Conservation (phyloP, 2,888 invertebrate genomes). For the Eilema sororculum region DNA sequence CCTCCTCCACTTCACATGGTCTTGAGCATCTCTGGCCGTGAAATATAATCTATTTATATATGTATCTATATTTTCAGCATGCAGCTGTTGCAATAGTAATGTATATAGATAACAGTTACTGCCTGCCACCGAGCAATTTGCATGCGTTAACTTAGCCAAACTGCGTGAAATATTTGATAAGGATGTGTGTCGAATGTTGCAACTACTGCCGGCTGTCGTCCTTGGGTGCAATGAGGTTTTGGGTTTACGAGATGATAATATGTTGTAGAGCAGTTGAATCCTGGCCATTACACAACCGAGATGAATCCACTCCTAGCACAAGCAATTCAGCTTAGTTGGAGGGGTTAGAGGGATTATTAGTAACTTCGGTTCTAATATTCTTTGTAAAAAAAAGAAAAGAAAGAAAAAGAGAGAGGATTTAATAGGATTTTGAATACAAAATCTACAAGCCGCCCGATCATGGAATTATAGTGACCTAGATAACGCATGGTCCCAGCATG, state of each 20-base stretch:
- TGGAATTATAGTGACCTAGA: too few relatives aligned
- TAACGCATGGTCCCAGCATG: too few relatives aligned
- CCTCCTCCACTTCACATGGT: too few relatives aligned
- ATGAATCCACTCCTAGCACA: too few relatives aligned
- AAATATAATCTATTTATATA: neutral
- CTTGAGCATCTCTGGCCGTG: too few relatives aligned
- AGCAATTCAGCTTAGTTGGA: too few relatives aligned
- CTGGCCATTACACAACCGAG: too few relatives aligned
- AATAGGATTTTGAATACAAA: neutral
- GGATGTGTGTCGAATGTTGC: slow-evolving; percentile 44
- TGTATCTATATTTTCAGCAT: neutral
- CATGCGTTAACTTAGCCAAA: neutral
- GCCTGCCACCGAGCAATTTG: neutral
- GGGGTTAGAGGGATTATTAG: too few relatives aligned
- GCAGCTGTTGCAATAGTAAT: neutral
- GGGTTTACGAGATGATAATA: slow-evolving; percentile 4
- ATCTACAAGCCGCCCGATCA: neutral
- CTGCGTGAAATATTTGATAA: slow-evolving; percentile 32
- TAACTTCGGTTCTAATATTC: too few relatives aligned
- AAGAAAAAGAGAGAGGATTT: neutral
- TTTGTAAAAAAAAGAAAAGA: too few relatives aligned
- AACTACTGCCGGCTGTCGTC: slow-evolving; percentile 22
- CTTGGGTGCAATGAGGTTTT: slow-evolving; percentile 13
- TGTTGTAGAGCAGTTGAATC: too few relatives aligned
- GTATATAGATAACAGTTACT: neutral